Conservation (phyloP, 1,140 invertebrate genomes). For the Caenorhabditis inopinata region DNA sequence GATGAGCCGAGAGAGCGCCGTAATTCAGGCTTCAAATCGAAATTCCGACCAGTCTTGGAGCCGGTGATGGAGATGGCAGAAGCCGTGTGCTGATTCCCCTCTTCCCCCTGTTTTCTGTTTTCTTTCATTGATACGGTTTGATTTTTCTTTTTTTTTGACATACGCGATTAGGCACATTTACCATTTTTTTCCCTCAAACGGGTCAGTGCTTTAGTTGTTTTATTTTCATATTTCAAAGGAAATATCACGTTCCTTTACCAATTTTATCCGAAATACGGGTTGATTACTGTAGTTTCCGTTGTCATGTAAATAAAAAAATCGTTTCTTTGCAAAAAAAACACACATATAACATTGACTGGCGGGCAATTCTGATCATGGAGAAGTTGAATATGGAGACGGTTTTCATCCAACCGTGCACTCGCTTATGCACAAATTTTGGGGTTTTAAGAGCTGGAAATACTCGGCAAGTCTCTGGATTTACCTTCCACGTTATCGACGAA, state of each 20-base stretch:
- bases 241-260: not conserved
- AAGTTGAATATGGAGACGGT: too few species aligned
- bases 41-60: constrained; percentile 60
- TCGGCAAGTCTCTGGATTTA: too few species aligned
- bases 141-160: not conserved
- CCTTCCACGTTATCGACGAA: too few species aligned
- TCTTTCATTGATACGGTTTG: not conserved
- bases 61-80: constrained; percentile 60
- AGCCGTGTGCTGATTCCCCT: constrained; percentile 51
- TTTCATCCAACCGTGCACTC: too few species aligned
- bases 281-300: not conserved
- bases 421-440: too few species aligned
- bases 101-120: not conserved
- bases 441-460: too few species aligned
- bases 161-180: not conserved
- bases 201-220: constrained; percentile 28
- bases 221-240: not conserved
- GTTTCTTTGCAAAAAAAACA: too few species aligned
- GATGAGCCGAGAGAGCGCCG: constrained; percentile 55
- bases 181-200: not conserved
- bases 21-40: constrained; percentile 47
- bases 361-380: too few species aligned
- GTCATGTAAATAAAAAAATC: constrained; percentile 8
- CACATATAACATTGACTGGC: too few species aligned
- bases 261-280: not conserved